phyloP scores from a whole-genome alignment of 2,888 invertebrate species.

The Daptonema setosum region DNA sequence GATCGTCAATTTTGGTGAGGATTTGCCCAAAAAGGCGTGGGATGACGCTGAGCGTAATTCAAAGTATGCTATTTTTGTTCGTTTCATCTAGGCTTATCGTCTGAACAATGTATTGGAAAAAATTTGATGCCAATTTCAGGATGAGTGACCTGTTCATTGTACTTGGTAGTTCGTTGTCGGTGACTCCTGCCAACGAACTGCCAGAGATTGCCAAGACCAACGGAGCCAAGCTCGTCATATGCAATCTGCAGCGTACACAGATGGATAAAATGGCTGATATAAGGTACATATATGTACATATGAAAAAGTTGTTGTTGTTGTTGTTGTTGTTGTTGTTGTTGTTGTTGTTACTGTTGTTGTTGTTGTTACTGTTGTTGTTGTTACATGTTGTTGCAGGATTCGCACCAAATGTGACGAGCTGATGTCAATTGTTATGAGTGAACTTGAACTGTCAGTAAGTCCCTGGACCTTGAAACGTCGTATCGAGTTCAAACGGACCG shows the following conservation, averaged over 20 bases:
- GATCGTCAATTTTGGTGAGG: slow-evolving; percentile 28
- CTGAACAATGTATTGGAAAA: too few relatives aligned
- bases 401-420: slow-evolving; percentile 54
- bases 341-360: too few relatives aligned
- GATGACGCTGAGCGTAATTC: slow-evolving; percentile 18
- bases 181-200: slow-evolving; percentile 24
- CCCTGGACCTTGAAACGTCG: slow-evolving; percentile 1
- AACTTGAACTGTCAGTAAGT: slow-evolving; percentile 47
- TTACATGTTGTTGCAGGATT: not conserved
- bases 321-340: too few relatives aligned
- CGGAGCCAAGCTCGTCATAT: slow-evolving; percentile 50
- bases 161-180: slow-evolving; percentile 24
- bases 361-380: not conserved
- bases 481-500: not conserved
- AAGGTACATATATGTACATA: too few relatives aligned
- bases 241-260: slow-evolving; percentile 91
- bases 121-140: too few relatives aligned
- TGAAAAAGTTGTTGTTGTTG: not conserved
- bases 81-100: too few relatives aligned
- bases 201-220: not conserved
- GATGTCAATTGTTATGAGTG: slow-evolving; percentile 57
- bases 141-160: too few relatives aligned
- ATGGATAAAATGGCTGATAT: slow-evolving; percentile 67
- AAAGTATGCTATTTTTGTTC: too few relatives aligned
- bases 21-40: slow-evolving; percentile 22